Percentiles rank a stretch among this genome's conserved stretches.
Evolutionary conservation across 2,888 invertebrate species (phyloP).

Genomic region (Noctua fimbriata): DNA sequence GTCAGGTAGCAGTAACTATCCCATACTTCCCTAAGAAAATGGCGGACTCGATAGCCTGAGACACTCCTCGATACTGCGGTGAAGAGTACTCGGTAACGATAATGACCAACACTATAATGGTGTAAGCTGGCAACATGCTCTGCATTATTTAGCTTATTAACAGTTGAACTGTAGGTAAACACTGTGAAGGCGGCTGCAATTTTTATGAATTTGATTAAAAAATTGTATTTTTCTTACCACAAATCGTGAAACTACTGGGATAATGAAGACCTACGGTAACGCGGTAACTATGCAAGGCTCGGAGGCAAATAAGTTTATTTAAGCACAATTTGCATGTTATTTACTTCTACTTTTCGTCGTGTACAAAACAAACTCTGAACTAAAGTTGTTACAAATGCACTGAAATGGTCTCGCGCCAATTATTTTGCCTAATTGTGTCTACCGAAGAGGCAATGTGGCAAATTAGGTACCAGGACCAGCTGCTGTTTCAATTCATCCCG

Average conservation of each 20-base stretch:
- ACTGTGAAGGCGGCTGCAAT: constrained; percentile 58
- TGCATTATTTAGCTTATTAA: constrained; percentile 70
- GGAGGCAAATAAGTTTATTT: constrained; percentile 50
- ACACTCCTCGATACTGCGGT: constrained; percentile 67
- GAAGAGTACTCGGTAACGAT: constrained; percentile 70
- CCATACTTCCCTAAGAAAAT: constrained; percentile 68
- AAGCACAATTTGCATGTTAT: constrained; percentile 41
- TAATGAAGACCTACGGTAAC: constrained; percentile 61
- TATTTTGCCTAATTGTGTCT: constrained; percentile 42
- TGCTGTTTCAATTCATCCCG: constrained; percentile 25
- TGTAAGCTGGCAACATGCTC: constrained; percentile 59
- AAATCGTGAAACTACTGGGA: constrained; percentile 45
- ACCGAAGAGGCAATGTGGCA: constrained; percentile 24
- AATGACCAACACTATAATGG: constrained; percentile 45
- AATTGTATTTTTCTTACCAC: constrained; percentile 62
- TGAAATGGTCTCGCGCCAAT: constrained; percentile 24
- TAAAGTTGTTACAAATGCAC: constrained; percentile 18
- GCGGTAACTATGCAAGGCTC: constrained; percentile 61
- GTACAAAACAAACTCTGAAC: constrained; percentile 1
- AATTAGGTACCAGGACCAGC: constrained; percentile 27
- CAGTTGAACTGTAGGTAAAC: constrained; percentile 38
- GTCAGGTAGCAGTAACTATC: constrained; percentile 67
- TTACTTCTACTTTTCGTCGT: constrained; percentile 20
- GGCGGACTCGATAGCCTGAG: constrained; percentile 66
- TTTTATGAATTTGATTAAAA: constrained; percentile 52